Evolutionary conservation across 2,113 vertebrate genomes (phyloP).

Genomic region (Petromus typicus): DNA sequence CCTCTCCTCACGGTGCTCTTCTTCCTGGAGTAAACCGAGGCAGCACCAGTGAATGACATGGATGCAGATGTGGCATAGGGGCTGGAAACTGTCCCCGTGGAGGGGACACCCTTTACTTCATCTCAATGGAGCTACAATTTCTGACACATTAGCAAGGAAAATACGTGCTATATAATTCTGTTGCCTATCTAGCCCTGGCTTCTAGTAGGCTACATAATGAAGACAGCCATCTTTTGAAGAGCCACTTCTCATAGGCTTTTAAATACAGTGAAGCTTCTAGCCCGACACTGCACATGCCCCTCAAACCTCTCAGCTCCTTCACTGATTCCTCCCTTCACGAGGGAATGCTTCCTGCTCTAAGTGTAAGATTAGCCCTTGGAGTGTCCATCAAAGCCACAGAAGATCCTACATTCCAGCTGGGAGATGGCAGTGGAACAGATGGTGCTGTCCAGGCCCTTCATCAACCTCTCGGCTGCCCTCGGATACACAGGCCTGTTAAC

Average conservation of each 20-base stretch:
- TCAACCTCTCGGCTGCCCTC: not conserved
- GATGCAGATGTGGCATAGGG: not conserved
- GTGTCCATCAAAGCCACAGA: not conserved
- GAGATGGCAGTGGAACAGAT: not conserved
- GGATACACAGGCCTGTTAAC: fast-evolving
- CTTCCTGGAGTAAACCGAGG: not conserved
- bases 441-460: not conserved
- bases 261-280: fast-evolving
- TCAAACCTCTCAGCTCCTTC: not conserved
- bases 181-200: not conserved
- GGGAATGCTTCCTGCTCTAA: not conserved
- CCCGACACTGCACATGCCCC: fast-evolving
- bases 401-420: not conserved
- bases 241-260: too few relatives aligned
- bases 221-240: not conserved
- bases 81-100: not conserved
- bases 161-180: not conserved
- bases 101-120: not conserved
- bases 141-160: not conserved
- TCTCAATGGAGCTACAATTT: not conserved
- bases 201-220: not conserved
- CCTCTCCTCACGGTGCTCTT: not conserved
- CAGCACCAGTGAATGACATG: not conserved
- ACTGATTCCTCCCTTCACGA: not conserved
- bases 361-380: not conserved